Conservation (phyloP, 1,140 invertebrate genomes). For the Eumaeus atala region DNA sequence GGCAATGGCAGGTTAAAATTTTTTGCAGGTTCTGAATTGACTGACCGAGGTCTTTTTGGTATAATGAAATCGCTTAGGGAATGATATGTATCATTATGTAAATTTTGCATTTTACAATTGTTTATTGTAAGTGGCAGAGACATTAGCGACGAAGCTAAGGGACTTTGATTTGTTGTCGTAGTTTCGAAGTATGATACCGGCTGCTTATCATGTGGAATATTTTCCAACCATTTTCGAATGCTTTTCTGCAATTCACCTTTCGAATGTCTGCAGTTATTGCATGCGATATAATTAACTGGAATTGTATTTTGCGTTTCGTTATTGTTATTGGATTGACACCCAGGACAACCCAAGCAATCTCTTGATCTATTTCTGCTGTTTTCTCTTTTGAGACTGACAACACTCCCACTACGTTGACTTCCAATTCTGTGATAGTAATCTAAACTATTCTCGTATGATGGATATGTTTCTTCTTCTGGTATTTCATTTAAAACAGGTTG, state of each 20-base stretch:
- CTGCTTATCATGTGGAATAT: slow-evolving; percentile 76
- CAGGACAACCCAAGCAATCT: slow-evolving; percentile 79
- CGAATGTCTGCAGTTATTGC: slow-evolving; percentile 66
- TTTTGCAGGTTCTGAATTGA: slow-evolving; percentile 60
- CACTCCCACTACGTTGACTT: slow-evolving; percentile 72
- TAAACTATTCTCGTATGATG: slow-evolving; percentile 60
- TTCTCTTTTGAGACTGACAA: slow-evolving; percentile 75
- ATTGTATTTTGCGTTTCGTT: slow-evolving; percentile 52
- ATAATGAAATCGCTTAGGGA: slow-evolving; percentile 16
- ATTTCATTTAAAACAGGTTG: slow-evolving; percentile 86
- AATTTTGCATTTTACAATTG: slow-evolving; percentile 1
- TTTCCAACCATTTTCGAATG: slow-evolving; percentile 86
- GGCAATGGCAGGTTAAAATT: slow-evolving; percentile 63
- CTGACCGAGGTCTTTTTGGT: slow-evolving; percentile 45
- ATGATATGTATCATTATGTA: slow-evolving; percentile 5
- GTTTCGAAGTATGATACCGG: slow-evolving; percentile 40
- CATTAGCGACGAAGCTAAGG: slow-evolving; percentile 47
- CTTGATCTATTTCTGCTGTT: slow-evolving; percentile 70
- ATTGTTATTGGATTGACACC: slow-evolving; percentile 71
- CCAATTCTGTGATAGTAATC: slow-evolving; percentile 61
- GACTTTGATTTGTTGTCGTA: slow-evolving; percentile 34
- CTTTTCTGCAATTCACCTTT: slow-evolving; percentile 81
- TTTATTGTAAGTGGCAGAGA: slow-evolving; percentile 42
- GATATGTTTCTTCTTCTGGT: slow-evolving; percentile 82
- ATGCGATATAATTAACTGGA: slow-evolving; percentile 62